Conservation (phyloP, 2,113 vertebrate species). For the Benitochromis conjunctus region DNA sequence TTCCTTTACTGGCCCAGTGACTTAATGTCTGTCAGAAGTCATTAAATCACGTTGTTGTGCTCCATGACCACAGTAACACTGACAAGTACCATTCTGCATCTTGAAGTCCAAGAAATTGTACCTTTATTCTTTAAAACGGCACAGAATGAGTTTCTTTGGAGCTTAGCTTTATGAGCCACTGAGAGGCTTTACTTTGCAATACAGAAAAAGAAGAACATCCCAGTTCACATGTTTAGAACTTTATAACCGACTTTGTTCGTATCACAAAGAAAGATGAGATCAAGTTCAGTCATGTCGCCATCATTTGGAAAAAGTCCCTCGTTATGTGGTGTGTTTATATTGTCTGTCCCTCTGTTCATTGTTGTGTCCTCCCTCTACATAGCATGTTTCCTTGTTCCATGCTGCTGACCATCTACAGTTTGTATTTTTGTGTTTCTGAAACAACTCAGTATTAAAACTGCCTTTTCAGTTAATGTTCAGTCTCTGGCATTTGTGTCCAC, state of each 20-base stretch:
- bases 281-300: background rate
- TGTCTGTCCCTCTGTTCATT: too few relatives aligned
- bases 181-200: background rate
- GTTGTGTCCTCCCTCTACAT: too few relatives aligned
- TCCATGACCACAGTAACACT: background rate
- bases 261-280: background rate
- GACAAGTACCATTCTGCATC: background rate
- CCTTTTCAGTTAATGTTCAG: rapidly evolving
- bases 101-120: background rate
- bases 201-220: background rate
- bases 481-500: background rate
- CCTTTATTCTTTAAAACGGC: background rate
- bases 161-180: background rate
- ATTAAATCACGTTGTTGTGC: background rate
- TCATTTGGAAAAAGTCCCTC: background rate
- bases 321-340: too few relatives aligned
- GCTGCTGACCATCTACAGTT: too few relatives aligned
- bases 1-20: background rate
- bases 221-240: background rate
- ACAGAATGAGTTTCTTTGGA: background rate
- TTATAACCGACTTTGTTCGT: background rate
- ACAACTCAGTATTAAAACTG: background rate
- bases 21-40: background rate
- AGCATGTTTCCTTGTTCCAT: too few relatives aligned
- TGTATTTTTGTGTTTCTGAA: too few relatives aligned